Base-by-base conservation (phyloP, 2,797 vertebrate genomes). In the Bovichtus variegatus region DNA sequence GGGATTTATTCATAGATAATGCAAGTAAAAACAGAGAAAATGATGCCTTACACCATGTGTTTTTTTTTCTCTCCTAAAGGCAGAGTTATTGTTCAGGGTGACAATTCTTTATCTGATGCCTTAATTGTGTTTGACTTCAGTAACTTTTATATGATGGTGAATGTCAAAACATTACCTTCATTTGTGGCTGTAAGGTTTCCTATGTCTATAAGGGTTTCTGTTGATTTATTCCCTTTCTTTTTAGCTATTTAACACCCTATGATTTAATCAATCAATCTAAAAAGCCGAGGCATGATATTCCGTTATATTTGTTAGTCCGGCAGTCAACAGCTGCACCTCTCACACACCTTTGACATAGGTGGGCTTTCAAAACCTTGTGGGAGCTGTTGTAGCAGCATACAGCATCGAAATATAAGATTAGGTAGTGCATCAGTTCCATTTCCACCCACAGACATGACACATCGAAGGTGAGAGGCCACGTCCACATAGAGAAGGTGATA, bases 401-500 rank as follows among this genome's bases (percentile, higher is more conserved):
- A 53, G 54, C 11, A 38, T 71, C 60, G 70, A 70, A 83, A 80
- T 31, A 43, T 10, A 43, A 34, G 78, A 84, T 53, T 66, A 63
- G 76, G 57, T 34, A 64, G 76, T 62, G 72, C 38, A 58, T 76
- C 57, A 54, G 46, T 68, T 76, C 21, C 49, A 6, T 75, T 80
- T 76, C 31, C 61, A 38, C 34, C 64, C 51, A 64, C 46, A 57
- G 81, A 81, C 80, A 62, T 69, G 76, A 86, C 82, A 78, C 51
- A 77, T 66, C 36, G 67, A 68, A 59, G 67, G 62, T 59, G 34
- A 77, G 68, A 47, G 84, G 80, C 85, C 80, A 73, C 9, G 57
- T 85, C 81, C 72, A 85, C 80, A 69, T 29, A 6, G 70, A 68
- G 58, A 51, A 78, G 61, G 89, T 87, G 89, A 87, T 87, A 89